These are phyloP conservation scores for Amiota communis DNA, from an alignment of 2,888 invertebrate species.

Conservation along the genomic window DNA sequence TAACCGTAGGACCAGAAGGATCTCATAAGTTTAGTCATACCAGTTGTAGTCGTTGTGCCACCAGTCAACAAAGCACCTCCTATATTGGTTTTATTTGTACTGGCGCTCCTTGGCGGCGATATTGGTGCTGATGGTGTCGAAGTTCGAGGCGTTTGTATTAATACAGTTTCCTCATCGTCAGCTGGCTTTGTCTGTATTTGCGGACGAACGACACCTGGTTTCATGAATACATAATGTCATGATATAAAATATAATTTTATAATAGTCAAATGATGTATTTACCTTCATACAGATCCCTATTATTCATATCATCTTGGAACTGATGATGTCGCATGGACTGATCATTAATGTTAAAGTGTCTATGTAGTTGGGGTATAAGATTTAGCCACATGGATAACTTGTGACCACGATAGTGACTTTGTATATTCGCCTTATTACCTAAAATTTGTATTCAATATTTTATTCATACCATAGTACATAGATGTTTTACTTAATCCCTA, in stretches of 20 bases:
- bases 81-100: conserved; percentile 22
- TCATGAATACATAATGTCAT: neutral
- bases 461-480: neutral
- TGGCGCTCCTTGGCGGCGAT: conserved; percentile 63
- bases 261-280: conserved; percentile 45
- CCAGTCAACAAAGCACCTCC: conserved; percentile 12
- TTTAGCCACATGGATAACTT: conserved; percentile 95
- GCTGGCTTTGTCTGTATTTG: conserved; percentile 75
- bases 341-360: conserved; percentile 84
- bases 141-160: conserved; percentile 66
- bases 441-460: conserved; percentile 13
- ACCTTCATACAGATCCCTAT: conserved; percentile 82
- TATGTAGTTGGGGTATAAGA: conserved; percentile 90
- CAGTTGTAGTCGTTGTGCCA: conserved; percentile 62
- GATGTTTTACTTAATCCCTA: conserved; percentile 68
- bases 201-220: conserved; percentile 82
- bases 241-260: neutral
- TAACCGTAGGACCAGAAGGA: neutral
- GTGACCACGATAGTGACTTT: conserved; percentile 94
- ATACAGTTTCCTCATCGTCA: conserved; percentile 60
- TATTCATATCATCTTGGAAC: conserved; percentile 80
- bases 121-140: conserved; percentile 64
- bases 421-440: conserved; percentile 84
- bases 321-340: conserved; percentile 91
- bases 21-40: conserved; percentile 43